A percentile compares a stretch with the other conserved stretches of the same genome.
These are phyloP conservation scores for Volucella inflata DNA, from an alignment of 2,888 invertebrate species.

Conservation along the genomic window DNA sequence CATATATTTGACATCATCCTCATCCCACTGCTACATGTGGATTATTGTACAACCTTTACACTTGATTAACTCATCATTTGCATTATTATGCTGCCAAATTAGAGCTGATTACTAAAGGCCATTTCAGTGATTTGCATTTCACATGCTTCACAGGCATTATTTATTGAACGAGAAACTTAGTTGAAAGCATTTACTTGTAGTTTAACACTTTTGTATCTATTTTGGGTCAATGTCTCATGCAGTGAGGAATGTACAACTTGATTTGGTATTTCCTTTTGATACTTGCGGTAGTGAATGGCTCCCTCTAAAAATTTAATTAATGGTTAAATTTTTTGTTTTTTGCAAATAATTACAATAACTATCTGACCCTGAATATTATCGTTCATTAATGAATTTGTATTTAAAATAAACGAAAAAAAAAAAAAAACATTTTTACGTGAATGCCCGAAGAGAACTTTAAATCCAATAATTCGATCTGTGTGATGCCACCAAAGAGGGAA, in stretches of 20 bases:
- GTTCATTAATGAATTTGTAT: too few species aligned
- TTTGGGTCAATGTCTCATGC: slow-evolving; percentile 18
- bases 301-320: slow-evolving; percentile 5
- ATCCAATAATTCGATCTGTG: slow-evolving; percentile 12
- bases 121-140: slow-evolving; percentile 18
- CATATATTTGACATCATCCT: too few species aligned
- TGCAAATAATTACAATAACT: too few species aligned
- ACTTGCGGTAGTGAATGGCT: slow-evolving; percentile 20
- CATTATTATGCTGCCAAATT: slow-evolving; percentile 18
- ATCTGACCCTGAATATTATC: too few species aligned
- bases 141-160: slow-evolving; percentile 7
- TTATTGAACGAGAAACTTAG: too few species aligned
- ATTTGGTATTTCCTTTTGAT: slow-evolving; percentile 2
- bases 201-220: background rate
- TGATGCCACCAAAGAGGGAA: slow-evolving; percentile 18
- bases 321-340: too few species aligned
- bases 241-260: background rate
- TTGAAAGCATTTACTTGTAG: background rate
- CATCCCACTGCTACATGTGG: slow-evolving; percentile 1
- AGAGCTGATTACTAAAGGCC: slow-evolving; percentile 1
- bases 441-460: background rate
- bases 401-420: too few species aligned
- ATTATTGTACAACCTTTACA: slow-evolving; percentile 15
- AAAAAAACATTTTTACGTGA: background rate
- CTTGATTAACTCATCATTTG: slow-evolving; percentile 22